Percentiles rank a stretch among this genome's conserved stretches.
These are phyloP conservation scores for Austrofundulus limnaeus DNA, from an alignment of 2,113 vertebrate genomes.

Conservation along the genomic window DNA sequence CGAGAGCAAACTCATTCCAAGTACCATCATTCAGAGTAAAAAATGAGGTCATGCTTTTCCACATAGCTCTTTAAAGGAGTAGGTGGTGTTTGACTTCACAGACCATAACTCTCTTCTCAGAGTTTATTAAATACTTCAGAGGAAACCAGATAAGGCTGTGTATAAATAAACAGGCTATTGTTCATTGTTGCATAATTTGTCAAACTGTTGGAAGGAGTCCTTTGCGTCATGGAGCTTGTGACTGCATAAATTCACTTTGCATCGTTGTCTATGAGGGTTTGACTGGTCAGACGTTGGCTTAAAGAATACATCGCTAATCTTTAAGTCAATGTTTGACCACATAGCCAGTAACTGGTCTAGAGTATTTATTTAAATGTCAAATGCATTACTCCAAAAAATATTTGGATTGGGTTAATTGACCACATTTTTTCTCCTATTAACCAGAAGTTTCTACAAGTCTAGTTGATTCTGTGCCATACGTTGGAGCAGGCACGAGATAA, in stretches of 20 bases:
- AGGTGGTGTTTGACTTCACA: slow-evolving; percentile 3
- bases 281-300: not conserved
- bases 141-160: slow-evolving; percentile 60
- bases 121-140: slow-evolving; percentile 48
- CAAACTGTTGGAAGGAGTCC: slow-evolving; percentile 29
- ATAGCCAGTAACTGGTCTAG: too few relatives aligned
- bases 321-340: not conserved
- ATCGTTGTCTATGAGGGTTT: slow-evolving; percentile 12
- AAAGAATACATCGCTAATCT: slow-evolving; percentile 11
- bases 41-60: slow-evolving; percentile 20
- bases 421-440: slow-evolving; percentile 38
- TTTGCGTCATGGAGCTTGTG: slow-evolving; percentile 12
- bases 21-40: slow-evolving; percentile 16
- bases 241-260: slow-evolving; percentile 23
- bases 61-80: not conserved
- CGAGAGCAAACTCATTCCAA: slow-evolving; percentile 19
- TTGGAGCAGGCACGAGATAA: not conserved
- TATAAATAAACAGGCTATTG: slow-evolving; percentile 54
- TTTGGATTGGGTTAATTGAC: slow-evolving; percentile 9
- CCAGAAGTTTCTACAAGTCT: slow-evolving; percentile 21
- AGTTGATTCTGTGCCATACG: slow-evolving; percentile 7
- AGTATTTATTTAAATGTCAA: too few relatives aligned
- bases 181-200: slow-evolving; percentile 38
- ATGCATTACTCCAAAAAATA: too few relatives aligned
- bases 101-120: slow-evolving; percentile 7